A percentile compares a stretch with the other conserved stretches of the same genome.
Conservation (phyloP, 1,140 invertebrate species). For the Tetraneura akinire region DNA sequence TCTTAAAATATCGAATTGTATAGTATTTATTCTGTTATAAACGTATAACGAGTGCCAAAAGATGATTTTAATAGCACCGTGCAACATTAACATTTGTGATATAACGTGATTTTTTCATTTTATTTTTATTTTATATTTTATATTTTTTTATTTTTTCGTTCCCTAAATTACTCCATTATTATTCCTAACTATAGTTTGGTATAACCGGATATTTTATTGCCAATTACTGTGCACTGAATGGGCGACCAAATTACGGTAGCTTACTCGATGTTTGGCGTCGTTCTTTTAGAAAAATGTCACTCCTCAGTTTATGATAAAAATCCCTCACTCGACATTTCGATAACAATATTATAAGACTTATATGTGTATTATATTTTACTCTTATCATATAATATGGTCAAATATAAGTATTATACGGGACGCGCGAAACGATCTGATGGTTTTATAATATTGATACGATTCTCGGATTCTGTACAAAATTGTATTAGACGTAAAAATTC, state of each 20-base stretch:
- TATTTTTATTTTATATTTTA: no score
- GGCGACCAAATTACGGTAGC: not conserved
- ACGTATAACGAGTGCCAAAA: not conserved
- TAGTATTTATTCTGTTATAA: no score
- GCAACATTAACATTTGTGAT: not conserved
- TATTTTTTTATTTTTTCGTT: not conserved
- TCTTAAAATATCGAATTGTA: no score
- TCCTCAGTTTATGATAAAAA: not conserved
- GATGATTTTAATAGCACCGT: not conserved
- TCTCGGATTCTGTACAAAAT: no score
- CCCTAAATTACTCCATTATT: not conserved
- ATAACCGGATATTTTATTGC: constrained; percentile 6
- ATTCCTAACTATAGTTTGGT: not conserved
- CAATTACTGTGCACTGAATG: not conserved
- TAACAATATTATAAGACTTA: not conserved
- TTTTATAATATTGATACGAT: not conserved
- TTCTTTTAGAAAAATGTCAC: not conserved
- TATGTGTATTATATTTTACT: no score
- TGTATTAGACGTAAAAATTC: no score
- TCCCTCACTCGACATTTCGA: not conserved
- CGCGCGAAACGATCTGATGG: not conserved
- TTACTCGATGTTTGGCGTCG: not conserved
- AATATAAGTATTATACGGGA: not conserved
- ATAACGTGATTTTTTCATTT: constrained; percentile 5
- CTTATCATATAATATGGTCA: no score